These are phyloP conservation scores for Lepidurus packardi DNA, from an alignment of 1,140 invertebrate species.

Conservation along the genomic window DNA sequence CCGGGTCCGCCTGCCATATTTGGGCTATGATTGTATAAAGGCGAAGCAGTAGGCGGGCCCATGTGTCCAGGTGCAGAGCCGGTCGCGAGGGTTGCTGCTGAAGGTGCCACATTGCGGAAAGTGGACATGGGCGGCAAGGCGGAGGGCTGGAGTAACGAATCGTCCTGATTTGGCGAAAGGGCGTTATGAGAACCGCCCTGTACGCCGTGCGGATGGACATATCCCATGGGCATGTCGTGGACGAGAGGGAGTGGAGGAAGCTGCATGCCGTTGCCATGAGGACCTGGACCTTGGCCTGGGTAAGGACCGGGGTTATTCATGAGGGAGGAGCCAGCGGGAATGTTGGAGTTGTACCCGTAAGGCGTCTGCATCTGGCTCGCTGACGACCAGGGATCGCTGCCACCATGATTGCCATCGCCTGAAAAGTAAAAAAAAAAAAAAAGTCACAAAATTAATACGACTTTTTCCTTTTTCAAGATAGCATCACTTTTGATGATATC, in stretches of 20 bases:
- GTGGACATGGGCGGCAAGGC: constrained; percentile 88
- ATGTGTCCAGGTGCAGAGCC: constrained; percentile 45
- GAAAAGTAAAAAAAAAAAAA: neutral
- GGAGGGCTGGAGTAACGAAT: constrained; percentile 58
- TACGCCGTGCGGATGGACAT: constrained; percentile 38
- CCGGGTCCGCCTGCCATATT: constrained; percentile 43
- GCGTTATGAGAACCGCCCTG: constrained; percentile 36
- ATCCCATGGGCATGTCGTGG: constrained; percentile 38
- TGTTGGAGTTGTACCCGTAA: constrained; percentile 7
- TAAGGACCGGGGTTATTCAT: constrained; percentile 19
- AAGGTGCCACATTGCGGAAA: constrained; percentile 53
- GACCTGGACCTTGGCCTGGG: neutral
- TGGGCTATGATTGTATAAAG: constrained; percentile 45
- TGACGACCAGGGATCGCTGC: constrained; percentile 46
- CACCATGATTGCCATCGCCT: constrained; percentile 45
- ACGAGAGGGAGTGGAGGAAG: constrained; percentile 1
- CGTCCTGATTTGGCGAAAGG: constrained; percentile 50
- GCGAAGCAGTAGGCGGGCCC: constrained; percentile 46
- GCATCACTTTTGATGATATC: neutral
- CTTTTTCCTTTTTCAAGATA: neutral
- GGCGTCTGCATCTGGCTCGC: constrained; percentile 43
- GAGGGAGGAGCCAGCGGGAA: constrained; percentile 12
- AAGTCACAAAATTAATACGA: neutral
- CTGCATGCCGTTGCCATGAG: constrained; percentile 20
- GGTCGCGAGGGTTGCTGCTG: constrained; percentile 40